phyloP scores from a whole-genome alignment of 2,797 vertebrate species.

The Artibeus jamaicensis region DNA sequence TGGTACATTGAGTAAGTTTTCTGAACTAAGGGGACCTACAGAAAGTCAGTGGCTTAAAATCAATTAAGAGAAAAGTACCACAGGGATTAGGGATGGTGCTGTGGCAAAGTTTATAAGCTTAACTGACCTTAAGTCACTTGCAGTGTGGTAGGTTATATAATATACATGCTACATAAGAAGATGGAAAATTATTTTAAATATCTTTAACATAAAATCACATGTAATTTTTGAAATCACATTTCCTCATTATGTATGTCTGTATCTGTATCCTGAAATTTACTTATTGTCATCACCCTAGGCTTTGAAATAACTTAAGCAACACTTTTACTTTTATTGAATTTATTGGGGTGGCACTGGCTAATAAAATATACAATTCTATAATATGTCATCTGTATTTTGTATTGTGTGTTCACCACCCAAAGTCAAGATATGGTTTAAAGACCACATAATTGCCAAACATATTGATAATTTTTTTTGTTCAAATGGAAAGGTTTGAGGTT shows the following conservation, averaged over 20 bases:
- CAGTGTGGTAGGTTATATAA: background rate
- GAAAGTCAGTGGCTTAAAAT: conserved; percentile 47
- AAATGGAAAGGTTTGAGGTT: background rate
- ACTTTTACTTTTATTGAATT: background rate
- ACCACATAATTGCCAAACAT: background rate
- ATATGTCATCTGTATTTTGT: background rate
- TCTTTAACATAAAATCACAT: background rate
- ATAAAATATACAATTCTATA: background rate
- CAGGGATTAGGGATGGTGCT: background rate
- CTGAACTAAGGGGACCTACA: background rate
- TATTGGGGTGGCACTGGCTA: background rate
- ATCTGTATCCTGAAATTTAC: background rate
- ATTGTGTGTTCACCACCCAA: background rate
- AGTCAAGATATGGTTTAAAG: background rate
- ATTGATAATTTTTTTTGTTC: background rate
- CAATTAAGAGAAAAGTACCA: background rate
- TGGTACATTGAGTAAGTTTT: conserved; percentile 20
- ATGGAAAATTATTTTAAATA: background rate
- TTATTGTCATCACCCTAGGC: background rate
- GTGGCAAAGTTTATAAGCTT: background rate
- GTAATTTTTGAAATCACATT: background rate
- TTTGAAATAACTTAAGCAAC: background rate
- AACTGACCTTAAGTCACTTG: background rate
- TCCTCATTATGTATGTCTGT: background rate
- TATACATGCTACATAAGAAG: background rate